phyloP scores from a whole-genome alignment of 2,888 invertebrate genomes.

The Ptilodon capucinus region DNA sequence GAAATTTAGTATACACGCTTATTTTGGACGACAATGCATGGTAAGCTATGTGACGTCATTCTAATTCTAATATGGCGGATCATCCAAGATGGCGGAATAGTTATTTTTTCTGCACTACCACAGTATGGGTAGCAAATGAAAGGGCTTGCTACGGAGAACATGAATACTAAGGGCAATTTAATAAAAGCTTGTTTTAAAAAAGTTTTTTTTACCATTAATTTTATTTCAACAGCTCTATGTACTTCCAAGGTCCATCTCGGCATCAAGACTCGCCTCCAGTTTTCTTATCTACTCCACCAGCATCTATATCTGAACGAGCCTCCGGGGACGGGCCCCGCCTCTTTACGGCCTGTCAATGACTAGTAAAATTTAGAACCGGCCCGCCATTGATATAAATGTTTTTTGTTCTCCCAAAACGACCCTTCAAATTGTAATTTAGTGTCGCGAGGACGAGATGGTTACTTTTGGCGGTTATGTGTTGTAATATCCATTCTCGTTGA shows the following conservation, averaged over 20 bases:
- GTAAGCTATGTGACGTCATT: too few relatives aligned
- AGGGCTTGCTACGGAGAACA: too few relatives aligned
- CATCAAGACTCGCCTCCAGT: constrained; percentile 52
- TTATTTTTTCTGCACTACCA: too few relatives aligned
- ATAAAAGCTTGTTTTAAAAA: too few relatives aligned
- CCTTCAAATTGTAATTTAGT: constrained; percentile 79
- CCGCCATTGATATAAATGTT: constrained; percentile 82
- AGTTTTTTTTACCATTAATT: too few relatives aligned
- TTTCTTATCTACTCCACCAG: constrained; percentile 76
- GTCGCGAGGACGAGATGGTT: constrained; percentile 55
- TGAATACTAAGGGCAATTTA: too few relatives aligned
- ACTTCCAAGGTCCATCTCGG: constrained; percentile 18
- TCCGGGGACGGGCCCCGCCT: constrained; percentile 63
- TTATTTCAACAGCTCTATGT: constrained; percentile 42
- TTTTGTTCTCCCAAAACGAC: constrained; percentile 81
- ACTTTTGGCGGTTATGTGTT: constrained; percentile 41
- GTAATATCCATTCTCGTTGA: constrained; percentile 28
- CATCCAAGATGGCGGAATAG: too few relatives aligned
- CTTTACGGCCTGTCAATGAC: constrained; percentile 82
- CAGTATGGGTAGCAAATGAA: too few relatives aligned
- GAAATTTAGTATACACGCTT: too few relatives aligned
- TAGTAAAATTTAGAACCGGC: constrained; percentile 79
- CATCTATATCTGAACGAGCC: constrained; percentile 67
- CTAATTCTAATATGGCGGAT: too few relatives aligned
- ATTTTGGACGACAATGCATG: too few relatives aligned